Percentiles rank a stretch among this genome's conserved stretches.
phyloP scores from a whole-genome alignment of 2,113 vertebrate species.

The Ailurus styani region DNA sequence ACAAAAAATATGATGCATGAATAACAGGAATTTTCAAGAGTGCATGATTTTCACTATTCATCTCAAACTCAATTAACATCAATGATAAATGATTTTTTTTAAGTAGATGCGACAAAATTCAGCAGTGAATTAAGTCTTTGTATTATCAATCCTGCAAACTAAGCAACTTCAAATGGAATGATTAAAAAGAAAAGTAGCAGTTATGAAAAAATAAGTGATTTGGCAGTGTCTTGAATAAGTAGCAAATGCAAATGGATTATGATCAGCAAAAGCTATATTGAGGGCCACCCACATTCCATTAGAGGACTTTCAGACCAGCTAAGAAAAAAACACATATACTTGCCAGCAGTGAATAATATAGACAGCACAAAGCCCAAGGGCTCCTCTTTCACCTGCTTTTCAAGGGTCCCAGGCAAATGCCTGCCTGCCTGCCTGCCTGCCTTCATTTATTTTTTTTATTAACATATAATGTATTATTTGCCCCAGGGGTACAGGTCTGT shows the following conservation, averaged over 20 bases:
- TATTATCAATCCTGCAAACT: not conserved
- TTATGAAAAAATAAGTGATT: not conserved
- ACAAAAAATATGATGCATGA: not conserved
- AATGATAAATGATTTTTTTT: not conserved
- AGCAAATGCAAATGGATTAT: not conserved
- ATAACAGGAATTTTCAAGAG: not conserved
- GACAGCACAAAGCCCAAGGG: not conserved
- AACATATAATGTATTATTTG: no score
- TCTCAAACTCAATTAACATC: not conserved
- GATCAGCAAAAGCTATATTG: not conserved
- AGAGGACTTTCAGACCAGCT: not conserved
- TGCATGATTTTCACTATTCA: not conserved
- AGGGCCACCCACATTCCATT: not conserved
- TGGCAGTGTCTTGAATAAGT: not conserved
- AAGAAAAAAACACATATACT: not conserved
- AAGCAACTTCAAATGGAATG: slow-evolving; percentile 17
- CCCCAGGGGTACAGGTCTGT: no score
- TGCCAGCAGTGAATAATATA: not conserved
- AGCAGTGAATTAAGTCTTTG: slow-evolving; percentile 2
- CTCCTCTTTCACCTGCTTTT: not conserved
- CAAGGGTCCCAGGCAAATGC: not conserved
- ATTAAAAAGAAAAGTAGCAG: not conserved
- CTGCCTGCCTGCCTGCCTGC: not conserved
- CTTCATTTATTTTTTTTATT: no score
- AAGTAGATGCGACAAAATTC: not conserved